Conservation (phyloP, 2,888 invertebrate genomes). For the Mythimna vitellina region DNA sequence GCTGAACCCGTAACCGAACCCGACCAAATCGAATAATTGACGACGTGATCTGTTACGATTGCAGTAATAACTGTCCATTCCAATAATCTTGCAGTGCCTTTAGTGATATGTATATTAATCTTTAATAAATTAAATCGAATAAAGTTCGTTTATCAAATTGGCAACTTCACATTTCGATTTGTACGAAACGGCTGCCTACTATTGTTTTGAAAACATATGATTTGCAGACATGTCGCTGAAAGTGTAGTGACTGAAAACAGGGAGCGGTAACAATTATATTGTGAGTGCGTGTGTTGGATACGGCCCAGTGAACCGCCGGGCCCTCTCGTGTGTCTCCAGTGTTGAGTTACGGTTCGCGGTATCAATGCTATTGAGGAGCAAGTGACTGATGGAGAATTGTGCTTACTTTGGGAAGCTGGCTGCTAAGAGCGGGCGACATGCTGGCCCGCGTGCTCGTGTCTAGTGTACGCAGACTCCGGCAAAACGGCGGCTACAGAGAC, state of each 20-base stretch:
- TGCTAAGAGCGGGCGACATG: constrained; percentile 82
- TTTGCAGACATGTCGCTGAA: constrained; percentile 76
- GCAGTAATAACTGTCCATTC: constrained; percentile 66
- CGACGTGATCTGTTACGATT: constrained; percentile 75
- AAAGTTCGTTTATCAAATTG: constrained; percentile 44
- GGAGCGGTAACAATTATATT: constrained; percentile 79
- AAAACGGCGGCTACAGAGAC: constrained; percentile 86
- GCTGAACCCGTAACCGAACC: constrained; percentile 77
- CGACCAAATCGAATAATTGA: constrained; percentile 79
- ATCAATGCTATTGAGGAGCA: constrained; percentile 73
- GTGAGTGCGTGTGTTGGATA: constrained; percentile 85
- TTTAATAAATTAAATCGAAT: constrained; percentile 55
- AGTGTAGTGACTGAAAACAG: constrained; percentile 80
- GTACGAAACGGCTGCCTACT: constrained; percentile 71
- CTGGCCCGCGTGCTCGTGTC: constrained; percentile 81
- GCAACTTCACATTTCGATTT: constrained; percentile 69
- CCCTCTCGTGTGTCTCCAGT: constrained; percentile 79
- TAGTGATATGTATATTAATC: constrained; percentile 61
- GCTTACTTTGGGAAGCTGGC: constrained; percentile 75
- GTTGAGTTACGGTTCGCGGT: constrained; percentile 75
- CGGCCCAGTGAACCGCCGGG: constrained; percentile 82
- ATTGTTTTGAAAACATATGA: constrained; percentile 86
- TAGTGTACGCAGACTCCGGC: constrained; percentile 80
- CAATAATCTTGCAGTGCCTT: constrained; percentile 62
- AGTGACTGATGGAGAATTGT: constrained; percentile 87